Evolutionary conservation across 2,113 vertebrate genomes (phyloP), one percentile per base, ranked within the genome.

Genomic region (Lamprologus ornatipinnis): DNA sequence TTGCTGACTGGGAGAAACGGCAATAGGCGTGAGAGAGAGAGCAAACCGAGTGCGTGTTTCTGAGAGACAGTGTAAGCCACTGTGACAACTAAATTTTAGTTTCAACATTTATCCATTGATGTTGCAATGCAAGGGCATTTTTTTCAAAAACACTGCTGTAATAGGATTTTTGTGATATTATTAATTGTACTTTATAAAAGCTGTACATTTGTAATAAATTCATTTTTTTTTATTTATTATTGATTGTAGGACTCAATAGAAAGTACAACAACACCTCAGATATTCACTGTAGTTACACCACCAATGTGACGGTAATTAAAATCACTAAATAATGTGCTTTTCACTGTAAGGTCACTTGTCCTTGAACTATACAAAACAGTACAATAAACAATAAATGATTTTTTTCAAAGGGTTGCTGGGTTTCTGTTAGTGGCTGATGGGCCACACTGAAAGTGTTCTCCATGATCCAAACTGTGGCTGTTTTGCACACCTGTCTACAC

Each of bases 91-190:
- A 65, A 21, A 55, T 63, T 79, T 90, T 60, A 81, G 70, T 57
- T 87, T 88, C 15, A 89, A 85, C 40, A 45, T 70, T 87, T 86
- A 82, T 88, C 49, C 28, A 84, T 17, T 83, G 80, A 93, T 83
- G 79, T 90, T 95, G 90, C 93, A 85, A 91, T 90, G 91, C 37
- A 80, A 92, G 91, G 93, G 93, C 91, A 93, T 94, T 95, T 94
- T 93, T 91, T 93, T 91, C 33, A 54, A 92, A 92, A 89, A 90
- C 37, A 91, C 86, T 92, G 90, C 92, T 94, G 91, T 93, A 86
- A 60, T 89, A 90, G 68, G 75, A 92, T 68, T 93, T 51, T 95
- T 92, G 87, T 94, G 89, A 92, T 94, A 91, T 93, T 63, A 92
- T 80, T 83, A 84, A 79, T 57, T 91, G 91, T 91, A 90, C 91